phyloP scores from a whole-genome alignment of 37 sponge, comb jelly and placozoan genomes.

The Eunapius fragilis region DNA sequence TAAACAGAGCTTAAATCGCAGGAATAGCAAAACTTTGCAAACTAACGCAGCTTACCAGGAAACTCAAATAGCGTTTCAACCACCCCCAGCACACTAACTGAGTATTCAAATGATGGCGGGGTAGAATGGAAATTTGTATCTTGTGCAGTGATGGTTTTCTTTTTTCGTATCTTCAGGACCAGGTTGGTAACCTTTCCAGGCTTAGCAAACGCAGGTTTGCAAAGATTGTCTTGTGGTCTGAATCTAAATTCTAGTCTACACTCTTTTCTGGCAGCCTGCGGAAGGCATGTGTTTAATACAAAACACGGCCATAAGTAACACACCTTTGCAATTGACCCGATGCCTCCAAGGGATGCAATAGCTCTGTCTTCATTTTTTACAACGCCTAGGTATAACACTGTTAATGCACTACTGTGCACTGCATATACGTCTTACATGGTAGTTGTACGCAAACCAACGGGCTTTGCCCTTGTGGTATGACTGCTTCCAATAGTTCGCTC shows the following conservation, averaged over 20 bases:
- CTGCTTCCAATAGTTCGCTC: neutral
- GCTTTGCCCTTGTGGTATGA: neutral
- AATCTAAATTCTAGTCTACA: conserved; percentile 43
- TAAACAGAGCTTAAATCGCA: no score
- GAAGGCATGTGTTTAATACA: neutral
- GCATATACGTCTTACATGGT: neutral
- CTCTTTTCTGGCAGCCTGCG: conserved; percentile 11
- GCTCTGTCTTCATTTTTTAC: conserved; percentile 61
- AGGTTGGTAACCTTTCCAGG: conserved; percentile 13
- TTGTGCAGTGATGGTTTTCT: no score
- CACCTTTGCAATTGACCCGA: conserved; percentile 41
- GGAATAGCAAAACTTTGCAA: neutral
- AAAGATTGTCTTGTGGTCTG: conserved; percentile 64
- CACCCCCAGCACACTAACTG: conserved; percentile 48
- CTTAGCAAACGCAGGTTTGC: conserved; percentile 49
- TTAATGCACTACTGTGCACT: neutral
- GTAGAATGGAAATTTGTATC: no score
- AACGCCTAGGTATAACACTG: conserved; percentile 15
- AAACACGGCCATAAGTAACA: neutral
- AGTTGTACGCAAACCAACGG: neutral
- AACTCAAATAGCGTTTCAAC: conserved; percentile 59
- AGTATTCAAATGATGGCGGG: conserved; percentile 11
- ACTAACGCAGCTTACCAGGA: conserved; percentile 34
- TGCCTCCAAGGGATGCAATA: conserved; percentile 53
- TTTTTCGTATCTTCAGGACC: conserved; percentile 26